Evolutionary conservation across 2,797 vertebrate genomes (phyloP), one percentile per base, ranked within the genome.

Genomic region (Pristis pectinata): DNA sequence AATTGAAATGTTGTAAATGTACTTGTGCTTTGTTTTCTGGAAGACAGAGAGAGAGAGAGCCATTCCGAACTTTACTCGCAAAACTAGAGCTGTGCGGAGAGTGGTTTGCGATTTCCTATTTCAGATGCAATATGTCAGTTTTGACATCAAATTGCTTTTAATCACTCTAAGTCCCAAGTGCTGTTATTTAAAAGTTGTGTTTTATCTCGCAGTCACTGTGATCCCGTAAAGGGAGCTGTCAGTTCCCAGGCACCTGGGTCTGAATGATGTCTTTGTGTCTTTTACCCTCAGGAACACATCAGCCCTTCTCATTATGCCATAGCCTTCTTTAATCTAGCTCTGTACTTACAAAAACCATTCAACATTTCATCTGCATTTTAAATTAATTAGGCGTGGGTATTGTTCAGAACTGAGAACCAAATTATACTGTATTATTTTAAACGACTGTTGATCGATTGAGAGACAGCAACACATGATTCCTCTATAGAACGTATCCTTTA

Each of bases 161-260:
- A 94, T 94, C 92, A 94, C 70, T 56, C 41, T 53, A 94, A 94
- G 76, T 94, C 92, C 92, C 92, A 94, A 94, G 92, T 94, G 92
- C 92, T 76, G 92, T 94, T 94, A 94, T 76, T 49, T 94, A 94
- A 94, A 94, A 94, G 92, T 94, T 94, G 92, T 94, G 92, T 94
- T 94, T 76, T 94, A 94, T 94, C 92, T 94, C 92, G 49, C 70
- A 94, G 92, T 94, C 92, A 94, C 92, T 76, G 91, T 94, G 92
- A 94, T 94, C 92, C 92, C 92, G 92, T 94, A 76, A 94, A 94
- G 44, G 92, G 70, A 94, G 92, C 92, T 94, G 92, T 94, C 92
- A 94, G 41, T 94, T 94, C 92, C 92, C 92, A 94, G 70, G 92
- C 92, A 94, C 92, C 92, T 94, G 92, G 92, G 92, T 94, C 92